Evolutionary conservation across 2,113 vertebrate genomes (phyloP).

Genomic region (Taurulus bubalis): DNA sequence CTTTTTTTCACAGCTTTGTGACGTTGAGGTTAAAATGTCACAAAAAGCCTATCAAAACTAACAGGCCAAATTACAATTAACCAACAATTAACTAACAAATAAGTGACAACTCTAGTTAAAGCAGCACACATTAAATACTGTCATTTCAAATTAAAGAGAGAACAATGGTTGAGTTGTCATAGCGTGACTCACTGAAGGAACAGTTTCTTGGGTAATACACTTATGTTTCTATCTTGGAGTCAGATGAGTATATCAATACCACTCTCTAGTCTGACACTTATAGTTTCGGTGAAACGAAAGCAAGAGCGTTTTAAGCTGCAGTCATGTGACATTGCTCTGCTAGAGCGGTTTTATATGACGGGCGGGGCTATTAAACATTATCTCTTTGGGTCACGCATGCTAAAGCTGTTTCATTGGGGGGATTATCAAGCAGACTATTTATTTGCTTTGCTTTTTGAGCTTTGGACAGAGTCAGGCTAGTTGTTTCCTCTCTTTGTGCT

Average conservation of each 20-base stretch:
- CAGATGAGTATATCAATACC: background rate
- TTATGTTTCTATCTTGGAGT: background rate
- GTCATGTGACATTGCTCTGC: background rate
- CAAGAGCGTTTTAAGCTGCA: background rate
- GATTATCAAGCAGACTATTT: background rate
- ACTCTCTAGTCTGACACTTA: background rate
- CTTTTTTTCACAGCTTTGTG: constrained; percentile 41
- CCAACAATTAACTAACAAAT: background rate
- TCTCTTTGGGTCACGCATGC: background rate
- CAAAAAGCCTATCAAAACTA: constrained; percentile 1
- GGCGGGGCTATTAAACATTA: background rate
- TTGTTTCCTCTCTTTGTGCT: background rate
- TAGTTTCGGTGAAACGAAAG: no score
- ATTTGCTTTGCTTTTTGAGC: no score
- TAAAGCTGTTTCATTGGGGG: background rate
- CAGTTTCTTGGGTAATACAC: background rate
- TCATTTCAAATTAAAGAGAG: constrained; percentile 17
- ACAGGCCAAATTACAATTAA: constrained; percentile 12
- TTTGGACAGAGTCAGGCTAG: background rate
- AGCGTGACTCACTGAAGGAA: background rate
- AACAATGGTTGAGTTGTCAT: background rate
- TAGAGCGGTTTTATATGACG: background rate
- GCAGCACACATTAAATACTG: constrained; percentile 26
- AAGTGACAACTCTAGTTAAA: background rate
- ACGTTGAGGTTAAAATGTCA: constrained; percentile 16